Percentiles rank a stretch among this genome's conserved stretches.
Conservation (phyloP, 92 coral and sea anemone species). For the Bergia puertoricense region DNA sequence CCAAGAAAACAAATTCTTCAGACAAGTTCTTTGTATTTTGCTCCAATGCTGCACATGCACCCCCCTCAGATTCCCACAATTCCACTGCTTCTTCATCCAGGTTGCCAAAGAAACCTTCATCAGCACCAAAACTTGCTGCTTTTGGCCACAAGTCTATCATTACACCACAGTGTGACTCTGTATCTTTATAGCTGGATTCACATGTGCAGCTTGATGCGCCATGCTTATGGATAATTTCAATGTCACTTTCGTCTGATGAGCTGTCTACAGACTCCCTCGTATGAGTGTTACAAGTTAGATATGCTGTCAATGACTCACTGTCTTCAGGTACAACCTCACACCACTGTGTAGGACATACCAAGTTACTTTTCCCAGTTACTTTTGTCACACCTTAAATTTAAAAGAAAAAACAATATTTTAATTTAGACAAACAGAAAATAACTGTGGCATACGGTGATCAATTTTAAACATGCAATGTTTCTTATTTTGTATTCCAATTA, state of each 20-base stretch:
- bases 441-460: no score
- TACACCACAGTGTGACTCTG: background rate
- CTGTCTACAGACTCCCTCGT: background rate
- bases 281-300: background rate
- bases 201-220: background rate
- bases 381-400: background rate
- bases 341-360: background rate
- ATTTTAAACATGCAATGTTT: no score
- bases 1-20: slow-evolving; percentile 71
- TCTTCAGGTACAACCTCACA: slow-evolving; percentile 5
- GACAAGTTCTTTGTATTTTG: background rate
- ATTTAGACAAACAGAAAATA: background rate
- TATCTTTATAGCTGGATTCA: background rate
- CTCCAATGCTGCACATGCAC: slow-evolving; percentile 36
- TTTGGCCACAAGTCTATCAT: slow-evolving; percentile 8
- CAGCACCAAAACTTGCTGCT: background rate
- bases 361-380: background rate
- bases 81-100: slow-evolving; percentile 33
- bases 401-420: background rate
- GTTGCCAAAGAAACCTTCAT: background rate
- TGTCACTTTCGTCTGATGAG: slow-evolving; percentile 70
- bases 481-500: no score
- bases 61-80: slow-evolving; percentile 64
- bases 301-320: background rate
- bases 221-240: slow-evolving; percentile 56